Conservation (phyloP, 2,888 invertebrate species). For the Archips crataeganus region DNA sequence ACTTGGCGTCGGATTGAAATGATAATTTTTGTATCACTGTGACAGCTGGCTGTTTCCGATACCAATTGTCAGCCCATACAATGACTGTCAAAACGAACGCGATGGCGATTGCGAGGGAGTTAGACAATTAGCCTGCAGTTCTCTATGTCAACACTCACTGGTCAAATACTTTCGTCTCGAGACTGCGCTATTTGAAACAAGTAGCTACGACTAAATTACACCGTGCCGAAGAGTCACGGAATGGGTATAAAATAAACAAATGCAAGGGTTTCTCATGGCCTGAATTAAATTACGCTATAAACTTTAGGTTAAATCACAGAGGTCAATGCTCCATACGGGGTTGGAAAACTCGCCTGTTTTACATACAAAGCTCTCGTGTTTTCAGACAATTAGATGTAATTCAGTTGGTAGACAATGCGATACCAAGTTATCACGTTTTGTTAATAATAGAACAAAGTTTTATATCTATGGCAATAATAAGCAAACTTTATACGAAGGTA, state of each 20-base stretch:
- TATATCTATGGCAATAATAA: neutral
- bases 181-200: no score
- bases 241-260: neutral
- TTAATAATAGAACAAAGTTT: neutral
- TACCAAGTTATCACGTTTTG: neutral
- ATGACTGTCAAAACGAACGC: no score
- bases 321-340: constrained; percentile 1
- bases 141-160: no score
- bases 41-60: no score
- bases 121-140: no score
- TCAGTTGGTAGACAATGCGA: neutral
- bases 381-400: constrained; percentile 29
- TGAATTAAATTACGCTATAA: neutral
- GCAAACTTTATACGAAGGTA: neutral
- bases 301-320: constrained; percentile 8
- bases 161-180: no score
- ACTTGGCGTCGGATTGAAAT: no score
- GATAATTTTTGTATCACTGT: no score
- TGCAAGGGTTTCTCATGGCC: neutral
- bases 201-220: no score
- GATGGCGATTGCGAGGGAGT: no score
- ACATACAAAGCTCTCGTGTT: constrained; percentile 21
- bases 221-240: neutral
- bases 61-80: no score
- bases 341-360: neutral